Evolutionary conservation across 2,888 invertebrate genomes (phyloP).

Genomic region (Drosophila limbata): DNA sequence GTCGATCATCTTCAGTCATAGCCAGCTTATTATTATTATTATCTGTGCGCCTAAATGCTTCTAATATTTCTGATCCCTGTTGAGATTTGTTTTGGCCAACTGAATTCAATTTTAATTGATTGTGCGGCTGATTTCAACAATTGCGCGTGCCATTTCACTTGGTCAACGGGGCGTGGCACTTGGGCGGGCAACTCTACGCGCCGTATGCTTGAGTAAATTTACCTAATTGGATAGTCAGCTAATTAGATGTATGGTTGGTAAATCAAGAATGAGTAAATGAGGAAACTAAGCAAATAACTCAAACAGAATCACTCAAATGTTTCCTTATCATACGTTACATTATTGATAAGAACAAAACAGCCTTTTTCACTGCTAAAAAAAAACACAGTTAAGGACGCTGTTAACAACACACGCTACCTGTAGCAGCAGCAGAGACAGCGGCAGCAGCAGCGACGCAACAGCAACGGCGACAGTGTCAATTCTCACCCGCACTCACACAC

Average conservation of each 20-base stretch:
- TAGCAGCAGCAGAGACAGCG: constrained; percentile 33
- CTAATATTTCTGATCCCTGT: constrained; percentile 49
- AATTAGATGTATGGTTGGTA: constrained; percentile 29
- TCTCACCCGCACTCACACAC: constrained; percentile 46
- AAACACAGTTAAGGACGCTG: constrained; percentile 14
- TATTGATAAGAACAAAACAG: not conserved
- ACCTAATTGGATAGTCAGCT: constrained; percentile 59
- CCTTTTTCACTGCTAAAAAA: not conserved
- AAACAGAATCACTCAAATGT: not conserved
- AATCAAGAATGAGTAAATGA: no score
- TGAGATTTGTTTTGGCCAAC: constrained; percentile 16
- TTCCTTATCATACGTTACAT: not conserved
- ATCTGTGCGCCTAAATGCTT: constrained; percentile 32
- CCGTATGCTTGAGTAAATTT: constrained; percentile 31
- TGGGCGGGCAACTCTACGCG: not conserved
- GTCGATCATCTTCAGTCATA: not conserved
- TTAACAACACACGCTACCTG: constrained; percentile 36
- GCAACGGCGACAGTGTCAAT: constrained; percentile 40
- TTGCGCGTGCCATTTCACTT: constrained; percentile 64
- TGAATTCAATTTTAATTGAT: constrained; percentile 70
- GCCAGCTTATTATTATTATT: not conserved
- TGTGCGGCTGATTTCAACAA: constrained; percentile 67
- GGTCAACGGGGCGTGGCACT: constrained; percentile 67
- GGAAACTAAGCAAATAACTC: not conserved
- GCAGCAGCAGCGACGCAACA: constrained; percentile 9